Percentiles rank a stretch among this genome's conserved stretches.
Evolutionary conservation across 2,797 vertebrate species (phyloP).

Genomic region (Megaceryle alcyon): DNA sequence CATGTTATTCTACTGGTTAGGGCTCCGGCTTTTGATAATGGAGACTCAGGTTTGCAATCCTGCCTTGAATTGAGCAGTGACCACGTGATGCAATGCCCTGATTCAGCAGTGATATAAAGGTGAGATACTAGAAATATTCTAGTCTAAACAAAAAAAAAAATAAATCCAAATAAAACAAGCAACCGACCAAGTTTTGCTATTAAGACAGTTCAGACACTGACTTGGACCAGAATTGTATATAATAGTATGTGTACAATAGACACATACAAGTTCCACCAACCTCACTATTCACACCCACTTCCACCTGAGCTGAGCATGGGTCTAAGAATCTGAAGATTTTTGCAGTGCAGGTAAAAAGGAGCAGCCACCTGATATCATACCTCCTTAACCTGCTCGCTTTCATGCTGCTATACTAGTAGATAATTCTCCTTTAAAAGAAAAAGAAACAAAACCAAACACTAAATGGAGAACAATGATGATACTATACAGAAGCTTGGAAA

Average conservation of each 20-base stretch:
- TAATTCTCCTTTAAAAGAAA: background rate
- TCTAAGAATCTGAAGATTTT: background rate
- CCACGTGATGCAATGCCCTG: background rate
- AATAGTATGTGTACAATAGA: background rate
- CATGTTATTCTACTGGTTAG: background rate
- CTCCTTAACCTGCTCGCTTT: background rate
- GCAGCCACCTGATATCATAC: background rate
- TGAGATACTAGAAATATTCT: background rate
- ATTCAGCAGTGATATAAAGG: background rate
- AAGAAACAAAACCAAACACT: background rate
- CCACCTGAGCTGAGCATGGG: background rate
- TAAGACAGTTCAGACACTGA: background rate
- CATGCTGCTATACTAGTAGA: background rate
- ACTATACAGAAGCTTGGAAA: background rate
- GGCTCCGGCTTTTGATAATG: background rate
- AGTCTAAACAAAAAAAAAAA: no score
- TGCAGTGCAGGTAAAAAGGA: background rate
- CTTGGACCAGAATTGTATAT: background rate
- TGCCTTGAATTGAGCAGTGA: background rate
- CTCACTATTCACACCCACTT: background rate
- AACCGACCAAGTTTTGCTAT: background rate
- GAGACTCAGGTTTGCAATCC: background rate
- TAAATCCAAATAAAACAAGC: no score
- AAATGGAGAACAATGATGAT: background rate
- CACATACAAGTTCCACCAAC: background rate